Conservation (phyloP, 2,797 vertebrate genomes). For the Bradypodion ventrale region DNA sequence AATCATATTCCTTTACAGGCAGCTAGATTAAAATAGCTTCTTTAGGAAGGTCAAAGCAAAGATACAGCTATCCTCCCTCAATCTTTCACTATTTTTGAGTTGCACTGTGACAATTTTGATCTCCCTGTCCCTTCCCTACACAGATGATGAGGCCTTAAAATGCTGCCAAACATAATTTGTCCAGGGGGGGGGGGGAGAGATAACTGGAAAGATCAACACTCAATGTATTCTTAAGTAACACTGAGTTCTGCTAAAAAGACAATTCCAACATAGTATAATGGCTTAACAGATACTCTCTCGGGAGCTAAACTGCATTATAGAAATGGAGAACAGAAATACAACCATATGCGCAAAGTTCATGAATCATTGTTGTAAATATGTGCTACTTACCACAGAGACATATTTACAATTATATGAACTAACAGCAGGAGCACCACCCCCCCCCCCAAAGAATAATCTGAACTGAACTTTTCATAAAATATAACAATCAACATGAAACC, state of each 20-base stretch:
- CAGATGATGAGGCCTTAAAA: neutral
- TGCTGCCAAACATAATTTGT: slow-evolving; percentile 13
- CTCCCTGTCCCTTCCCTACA: neutral
- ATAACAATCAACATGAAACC: no score
- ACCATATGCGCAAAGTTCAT: neutral
- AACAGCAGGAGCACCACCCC: no score
- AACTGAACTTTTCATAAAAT: no score
- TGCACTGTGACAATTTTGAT: neutral
- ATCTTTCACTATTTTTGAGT: neutral
- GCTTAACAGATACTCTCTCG: neutral
- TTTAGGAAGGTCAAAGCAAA: neutral
- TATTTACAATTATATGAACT: no score
- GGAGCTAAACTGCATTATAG: neutral
- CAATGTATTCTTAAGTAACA: neutral
- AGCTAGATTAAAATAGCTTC: neutral
- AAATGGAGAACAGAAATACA: neutral
- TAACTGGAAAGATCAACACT: slow-evolving; percentile 12
- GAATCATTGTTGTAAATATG: neutral
- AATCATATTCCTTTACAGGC: neutral
- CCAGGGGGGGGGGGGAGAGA: slow-evolving; percentile 2
- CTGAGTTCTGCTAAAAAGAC: slow-evolving; percentile 1
- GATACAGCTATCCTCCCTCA: neutral
- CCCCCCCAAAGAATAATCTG: no score
- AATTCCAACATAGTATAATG: neutral
- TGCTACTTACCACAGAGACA: neutral